Evolutionary conservation across 2,888 invertebrate genomes (phyloP).

Genomic region (Cheilosia grossa): DNA sequence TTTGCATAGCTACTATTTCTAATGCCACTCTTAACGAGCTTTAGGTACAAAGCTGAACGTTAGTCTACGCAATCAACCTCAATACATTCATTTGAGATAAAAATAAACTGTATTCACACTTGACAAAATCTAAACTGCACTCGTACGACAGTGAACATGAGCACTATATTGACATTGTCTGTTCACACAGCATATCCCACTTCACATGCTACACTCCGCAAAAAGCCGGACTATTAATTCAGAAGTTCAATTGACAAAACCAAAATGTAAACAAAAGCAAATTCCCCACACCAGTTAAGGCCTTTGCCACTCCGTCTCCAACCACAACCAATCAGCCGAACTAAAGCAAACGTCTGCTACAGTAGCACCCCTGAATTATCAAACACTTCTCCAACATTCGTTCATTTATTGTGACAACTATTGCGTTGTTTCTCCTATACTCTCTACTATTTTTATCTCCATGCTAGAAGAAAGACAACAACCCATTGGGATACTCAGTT

Average conservation of each 20-base stretch:
- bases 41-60: too few species aligned
- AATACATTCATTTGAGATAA: too few species aligned
- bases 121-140: neutral
- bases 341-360: constrained; percentile 21
- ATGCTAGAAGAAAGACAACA: neutral
- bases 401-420: constrained; percentile 31
- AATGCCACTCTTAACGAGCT: too few species aligned
- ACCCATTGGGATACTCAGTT: constrained; percentile 21
- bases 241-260: constrained; percentile 38
- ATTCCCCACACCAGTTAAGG: constrained; percentile 3
- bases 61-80: too few species aligned
- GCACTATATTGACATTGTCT: constrained; percentile 5
- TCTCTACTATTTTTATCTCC: constrained; percentile 38
- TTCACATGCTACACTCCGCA: constrained; percentile 8
- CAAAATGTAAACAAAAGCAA: constrained; percentile 41
- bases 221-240: constrained; percentile 13
- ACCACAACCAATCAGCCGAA: constrained; percentile 37
- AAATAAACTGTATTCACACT: neutral
- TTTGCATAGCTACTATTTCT: too few species aligned
- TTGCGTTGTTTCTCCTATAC: constrained; percentile 16
- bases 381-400: constrained; percentile 32
- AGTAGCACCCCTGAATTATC: constrained; percentile 43
- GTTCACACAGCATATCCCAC: constrained; percentile 16
- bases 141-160: neutral
- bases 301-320: constrained; percentile 35